Evolutionary conservation across 1,140 invertebrate species (phyloP), one percentile per base, ranked within the genome.

Genomic region (Drosophila kikkawai): DNA sequence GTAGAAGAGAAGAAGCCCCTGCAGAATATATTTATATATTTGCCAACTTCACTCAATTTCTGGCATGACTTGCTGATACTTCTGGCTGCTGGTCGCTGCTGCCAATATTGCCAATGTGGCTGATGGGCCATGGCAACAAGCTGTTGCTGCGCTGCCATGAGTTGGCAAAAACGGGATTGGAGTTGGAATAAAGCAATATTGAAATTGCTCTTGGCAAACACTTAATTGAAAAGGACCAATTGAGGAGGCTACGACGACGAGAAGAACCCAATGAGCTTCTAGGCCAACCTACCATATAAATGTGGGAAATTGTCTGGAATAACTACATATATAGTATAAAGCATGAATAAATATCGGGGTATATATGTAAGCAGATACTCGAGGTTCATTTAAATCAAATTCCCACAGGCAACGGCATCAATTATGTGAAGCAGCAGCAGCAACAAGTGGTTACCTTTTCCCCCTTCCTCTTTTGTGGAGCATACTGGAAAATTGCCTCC

Each of bases 401-500:
- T 86, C 82, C 83, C 83, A 86, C 70, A 61, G 80, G 47, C 75
- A 65, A 55, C 63, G 19, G 34, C 36, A 19, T 37, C 82, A 84
- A 85, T 85, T 84, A 84, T 78, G 78, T 68, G 77, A 37, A 53
- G 57, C 48, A 22, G 22, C 22, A 45, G 47, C 47, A 47, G 84
- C 83, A 86, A 86, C 83, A 86, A 88, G 83, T 86, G 66, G 58
- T 47, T 66, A 39, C 75, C 58, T 42, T 51, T 45, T 41, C 26
- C 45, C 60, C 53, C n/a, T 26, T 26, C 6, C 42, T 17, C 45
- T 59, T 73, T 45, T n/a, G 47, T 48, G 45, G 45, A 48, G 13
- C 22, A 15, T 4, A 55, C 44, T 74, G 83, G 83, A 88, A 88
- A 87, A 88, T 84, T 87, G 84, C 83, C 83, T 87, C 84, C 84